Conservation (phyloP, 2,888 invertebrate species). For the Rhingia campestris region DNA sequence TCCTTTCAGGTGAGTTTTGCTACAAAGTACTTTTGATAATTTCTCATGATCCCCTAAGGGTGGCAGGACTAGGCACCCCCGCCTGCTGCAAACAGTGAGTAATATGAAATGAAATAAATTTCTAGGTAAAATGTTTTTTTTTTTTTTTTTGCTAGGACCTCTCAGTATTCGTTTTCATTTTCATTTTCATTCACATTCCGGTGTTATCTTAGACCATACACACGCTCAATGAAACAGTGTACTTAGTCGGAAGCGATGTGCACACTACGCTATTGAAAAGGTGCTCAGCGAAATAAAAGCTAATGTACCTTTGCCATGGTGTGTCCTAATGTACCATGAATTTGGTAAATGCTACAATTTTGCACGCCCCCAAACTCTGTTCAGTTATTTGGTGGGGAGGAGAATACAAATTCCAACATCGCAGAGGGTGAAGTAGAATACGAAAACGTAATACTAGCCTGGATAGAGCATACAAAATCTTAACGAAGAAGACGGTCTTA, state of each 20-base stretch:
- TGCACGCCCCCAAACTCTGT: conserved; percentile 11
- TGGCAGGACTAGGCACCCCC: background rate
- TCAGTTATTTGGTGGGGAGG: conserved; percentile 1
- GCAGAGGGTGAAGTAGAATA: conserved; percentile 1
- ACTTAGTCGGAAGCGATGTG: conserved; percentile 27
- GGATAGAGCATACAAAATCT: conserved; percentile 10
- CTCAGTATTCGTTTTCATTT: conserved; percentile 7
- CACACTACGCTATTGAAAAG: conserved; percentile 10
- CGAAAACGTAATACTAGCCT: background rate
- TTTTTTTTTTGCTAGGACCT: too few species aligned
- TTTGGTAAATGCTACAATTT: conserved; percentile 67
- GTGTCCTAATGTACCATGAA: conserved; percentile 67
- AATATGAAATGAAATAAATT: conserved; percentile 65
- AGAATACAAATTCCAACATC: conserved; percentile 48
- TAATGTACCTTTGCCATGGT: conserved; percentile 66
- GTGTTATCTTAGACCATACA: conserved; percentile 33
- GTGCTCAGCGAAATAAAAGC: conserved; percentile 59
- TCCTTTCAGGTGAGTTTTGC: conserved; percentile 57
- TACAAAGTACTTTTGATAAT: conserved; percentile 56
- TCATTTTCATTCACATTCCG: conserved; percentile 48
- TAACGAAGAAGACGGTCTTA: conserved; percentile 54
- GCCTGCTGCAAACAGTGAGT: conserved; percentile 34
- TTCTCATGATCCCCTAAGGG: background rate
- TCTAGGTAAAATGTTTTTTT: conserved; percentile 32
- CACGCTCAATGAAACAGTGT: conserved; percentile 38